Conservation (phyloP, 2,797 vertebrate species). For the Cyclopterus lumpus region DNA sequence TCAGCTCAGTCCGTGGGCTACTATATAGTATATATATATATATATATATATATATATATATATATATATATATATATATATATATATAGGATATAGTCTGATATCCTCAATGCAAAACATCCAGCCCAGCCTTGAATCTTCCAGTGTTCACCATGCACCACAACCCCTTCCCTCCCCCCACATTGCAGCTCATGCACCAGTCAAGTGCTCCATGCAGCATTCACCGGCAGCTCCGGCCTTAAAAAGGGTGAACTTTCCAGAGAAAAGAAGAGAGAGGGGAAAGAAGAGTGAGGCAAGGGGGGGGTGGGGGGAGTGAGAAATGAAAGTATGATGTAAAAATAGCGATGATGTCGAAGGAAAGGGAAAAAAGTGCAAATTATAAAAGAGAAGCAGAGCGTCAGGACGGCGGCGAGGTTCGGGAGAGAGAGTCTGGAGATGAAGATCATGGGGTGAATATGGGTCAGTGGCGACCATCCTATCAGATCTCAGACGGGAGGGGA, state of each 20-base stretch:
- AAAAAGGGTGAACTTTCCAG: conserved; percentile 72
- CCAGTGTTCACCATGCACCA: conserved; percentile 79
- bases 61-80: too few species aligned
- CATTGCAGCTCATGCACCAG: conserved; percentile 83
- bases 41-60: too few species aligned
- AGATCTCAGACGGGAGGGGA: conserved; percentile 41
- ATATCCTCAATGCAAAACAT: conserved; percentile 27
- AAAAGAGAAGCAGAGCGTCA: conserved; percentile 35
- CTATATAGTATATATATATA: too few species aligned
- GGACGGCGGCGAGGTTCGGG: conserved; percentile 37
- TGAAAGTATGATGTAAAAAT: conserved; percentile 17
- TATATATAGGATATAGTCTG: not conserved
- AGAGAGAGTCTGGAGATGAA: conserved; percentile 26
- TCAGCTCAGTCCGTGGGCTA: too few species aligned
- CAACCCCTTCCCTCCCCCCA: conserved; percentile 28
- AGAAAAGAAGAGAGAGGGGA: conserved; percentile 65
- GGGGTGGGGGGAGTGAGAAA: conserved; percentile 1
- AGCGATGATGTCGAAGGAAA: not conserved
- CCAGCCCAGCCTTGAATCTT: conserved; percentile 68
- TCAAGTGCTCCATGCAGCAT: conserved; percentile 86
- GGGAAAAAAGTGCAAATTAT: conserved; percentile 11
- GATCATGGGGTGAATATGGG: conserved; percentile 34
- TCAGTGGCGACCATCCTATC: conserved; percentile 23
- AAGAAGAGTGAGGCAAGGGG: conserved; percentile 15
- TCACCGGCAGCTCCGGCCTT: conserved; percentile 79